Evolutionary conservation across 1,140 invertebrate species (phyloP).

Genomic region (Rhopalosiphum padi): DNA sequence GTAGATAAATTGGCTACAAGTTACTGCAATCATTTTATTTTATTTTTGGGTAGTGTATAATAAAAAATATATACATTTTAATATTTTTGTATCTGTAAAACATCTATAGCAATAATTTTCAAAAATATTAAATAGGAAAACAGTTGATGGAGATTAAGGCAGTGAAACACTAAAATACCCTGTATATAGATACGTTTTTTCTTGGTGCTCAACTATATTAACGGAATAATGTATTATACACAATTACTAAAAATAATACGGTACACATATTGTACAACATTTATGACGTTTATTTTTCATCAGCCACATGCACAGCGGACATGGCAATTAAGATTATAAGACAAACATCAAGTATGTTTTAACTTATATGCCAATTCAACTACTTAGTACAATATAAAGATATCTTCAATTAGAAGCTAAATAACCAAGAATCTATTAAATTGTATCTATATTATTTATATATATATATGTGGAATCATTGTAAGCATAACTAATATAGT

Average conservation of each 20-base stretch:
- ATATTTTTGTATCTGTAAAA: background rate
- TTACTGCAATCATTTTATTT: background rate
- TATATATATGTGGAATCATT: background rate
- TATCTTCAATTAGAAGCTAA: background rate
- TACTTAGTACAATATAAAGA: background rate
- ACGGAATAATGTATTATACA: no score
- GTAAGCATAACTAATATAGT: background rate
- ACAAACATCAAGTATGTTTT: background rate
- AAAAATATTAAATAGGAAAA: background rate
- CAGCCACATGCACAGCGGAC: background rate
- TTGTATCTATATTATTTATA: background rate
- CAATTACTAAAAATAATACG: no score
- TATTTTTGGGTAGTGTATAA: background rate
- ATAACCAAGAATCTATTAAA: background rate
- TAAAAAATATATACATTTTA: background rate
- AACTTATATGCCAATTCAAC: background rate
- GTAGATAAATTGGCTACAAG: background rate
- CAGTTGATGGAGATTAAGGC: background rate
- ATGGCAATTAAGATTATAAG: background rate
- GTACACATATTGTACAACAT: no score
- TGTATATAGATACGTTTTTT: no score
- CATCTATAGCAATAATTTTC: accelerated
- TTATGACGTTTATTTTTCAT: background rate
- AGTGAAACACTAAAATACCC: background rate
- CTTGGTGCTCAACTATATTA: no score